A percentile compares a stretch with the other conserved stretches of the same genome.
Evolutionary conservation across 2,888 invertebrate genomes (phyloP).

Genomic region (Euplexia lucipara): DNA sequence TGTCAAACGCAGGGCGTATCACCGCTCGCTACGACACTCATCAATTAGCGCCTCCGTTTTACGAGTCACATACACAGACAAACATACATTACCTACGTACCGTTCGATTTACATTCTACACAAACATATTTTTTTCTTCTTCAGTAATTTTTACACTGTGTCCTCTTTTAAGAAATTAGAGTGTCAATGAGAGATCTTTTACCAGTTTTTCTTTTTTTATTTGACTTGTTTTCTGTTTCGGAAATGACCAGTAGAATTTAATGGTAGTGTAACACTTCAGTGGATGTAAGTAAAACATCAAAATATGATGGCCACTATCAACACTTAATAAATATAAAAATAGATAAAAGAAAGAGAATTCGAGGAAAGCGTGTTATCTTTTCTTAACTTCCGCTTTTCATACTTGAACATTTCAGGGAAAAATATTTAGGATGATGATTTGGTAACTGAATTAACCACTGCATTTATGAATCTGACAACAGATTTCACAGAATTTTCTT

Average conservation of each 20-base stretch:
- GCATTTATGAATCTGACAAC: neutral
- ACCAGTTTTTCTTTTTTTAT: slow-evolving; percentile 29
- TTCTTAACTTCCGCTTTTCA: slow-evolving; percentile 13
- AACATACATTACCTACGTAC: slow-evolving; percentile 36
- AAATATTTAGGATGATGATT: slow-evolving; percentile 1
- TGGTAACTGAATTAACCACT: neutral
- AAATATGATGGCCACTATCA: slow-evolving; percentile 42
- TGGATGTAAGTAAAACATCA: slow-evolving; percentile 31
- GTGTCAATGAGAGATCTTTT: slow-evolving; percentile 36
- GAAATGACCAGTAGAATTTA: slow-evolving; percentile 38
- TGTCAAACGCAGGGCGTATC: slow-evolving; percentile 72
- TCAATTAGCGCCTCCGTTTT: slow-evolving; percentile 69
- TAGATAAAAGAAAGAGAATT: slow-evolving; percentile 36
- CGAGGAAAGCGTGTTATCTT: slow-evolving; percentile 13
- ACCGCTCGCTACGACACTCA: slow-evolving; percentile 69
- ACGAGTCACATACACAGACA: slow-evolving; percentile 52
- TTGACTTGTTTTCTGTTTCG: slow-evolving; percentile 49
- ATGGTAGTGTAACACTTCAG: slow-evolving; percentile 30
- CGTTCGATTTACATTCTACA: slow-evolving; percentile 30
- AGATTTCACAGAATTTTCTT: neutral
- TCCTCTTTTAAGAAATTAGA: slow-evolving; percentile 10
- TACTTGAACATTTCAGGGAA: slow-evolving; percentile 11
- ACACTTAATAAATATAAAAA: slow-evolving; percentile 49
- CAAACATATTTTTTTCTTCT: slow-evolving; percentile 24
- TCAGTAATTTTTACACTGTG: slow-evolving; percentile 17